These are phyloP conservation scores for Palythoa grandis DNA, from an alignment of 92 coral and sea anemone genomes.

Conservation along the genomic window DNA sequence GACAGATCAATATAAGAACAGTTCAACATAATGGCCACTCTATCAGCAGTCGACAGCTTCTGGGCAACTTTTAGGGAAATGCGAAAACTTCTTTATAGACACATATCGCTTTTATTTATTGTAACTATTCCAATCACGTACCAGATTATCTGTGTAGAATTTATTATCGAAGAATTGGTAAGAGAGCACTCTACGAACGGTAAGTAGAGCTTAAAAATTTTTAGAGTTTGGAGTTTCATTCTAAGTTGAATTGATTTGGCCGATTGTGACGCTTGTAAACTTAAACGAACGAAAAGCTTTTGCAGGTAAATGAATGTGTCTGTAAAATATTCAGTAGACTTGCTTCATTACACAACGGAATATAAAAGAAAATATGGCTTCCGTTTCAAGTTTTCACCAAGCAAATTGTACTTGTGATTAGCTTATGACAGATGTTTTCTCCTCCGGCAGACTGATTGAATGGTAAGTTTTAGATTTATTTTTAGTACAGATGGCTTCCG, in stretches of 20 bases:
- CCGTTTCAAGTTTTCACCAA: background rate
- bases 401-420: background rate
- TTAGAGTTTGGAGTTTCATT: background rate
- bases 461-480: background rate
- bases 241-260: background rate
- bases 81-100: conserved; percentile 59
- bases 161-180: conserved; percentile 66
- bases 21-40: conserved; percentile 49
- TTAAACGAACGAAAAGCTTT: background rate
- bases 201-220: conserved; percentile 29
- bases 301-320: background rate
- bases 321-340: too few species aligned
- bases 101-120: conserved; percentile 58
- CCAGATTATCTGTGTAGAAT: conserved; percentile 72
- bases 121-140: conserved; percentile 67
- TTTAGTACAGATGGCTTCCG: background rate
- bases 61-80: conserved; percentile 70
- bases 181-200: conserved; percentile 55
- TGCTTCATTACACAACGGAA: background rate
- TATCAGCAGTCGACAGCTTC: conserved; percentile 67
- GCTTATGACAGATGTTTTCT: background rate
- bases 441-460: background rate
- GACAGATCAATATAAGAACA: background rate
- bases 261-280: background rate
- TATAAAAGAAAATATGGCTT: background rate